These are phyloP conservation scores for Psilopsiagon aurifrons DNA, from an alignment of 2,113 vertebrate species.

Conservation along the genomic window DNA sequence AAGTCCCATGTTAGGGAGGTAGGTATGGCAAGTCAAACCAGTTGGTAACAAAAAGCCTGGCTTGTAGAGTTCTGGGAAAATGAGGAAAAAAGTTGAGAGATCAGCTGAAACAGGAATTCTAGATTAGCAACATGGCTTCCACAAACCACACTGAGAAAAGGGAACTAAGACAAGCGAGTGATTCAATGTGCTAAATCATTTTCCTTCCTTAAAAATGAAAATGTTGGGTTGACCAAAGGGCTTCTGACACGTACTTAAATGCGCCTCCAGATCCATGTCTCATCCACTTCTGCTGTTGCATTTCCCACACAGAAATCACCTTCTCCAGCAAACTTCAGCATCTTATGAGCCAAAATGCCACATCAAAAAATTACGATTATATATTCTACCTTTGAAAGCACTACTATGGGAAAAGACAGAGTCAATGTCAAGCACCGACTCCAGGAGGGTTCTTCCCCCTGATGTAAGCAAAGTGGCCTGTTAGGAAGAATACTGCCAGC, in stretches of 20 bases:
- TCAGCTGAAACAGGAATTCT: not conserved
- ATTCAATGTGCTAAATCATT: not conserved
- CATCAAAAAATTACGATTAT: accelerated
- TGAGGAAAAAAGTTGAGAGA: not conserved
- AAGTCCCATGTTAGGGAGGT: not conserved
- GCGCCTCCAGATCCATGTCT: accelerated
- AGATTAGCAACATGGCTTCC: not conserved
- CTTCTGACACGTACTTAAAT: not conserved
- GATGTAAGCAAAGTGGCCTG: accelerated
- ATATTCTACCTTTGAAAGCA: not conserved
- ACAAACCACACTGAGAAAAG: not conserved
- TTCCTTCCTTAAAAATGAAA: not conserved
- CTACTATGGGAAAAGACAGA: not conserved
- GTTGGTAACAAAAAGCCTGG: not conserved
- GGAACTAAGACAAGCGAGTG: not conserved
- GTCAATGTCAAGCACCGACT: not conserved
- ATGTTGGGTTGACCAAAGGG: not conserved
- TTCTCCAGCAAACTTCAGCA: not conserved
- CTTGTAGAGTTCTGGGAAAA: not conserved
- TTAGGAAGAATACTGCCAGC: not conserved
- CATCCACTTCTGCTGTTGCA: not conserved
- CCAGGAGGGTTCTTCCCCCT: not conserved
- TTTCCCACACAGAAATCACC: not conserved
- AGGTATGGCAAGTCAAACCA: not conserved
- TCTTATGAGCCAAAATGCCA: not conserved